Conservation (phyloP, 2,888 invertebrate genomes). For the Nycteola revayana region DNA sequence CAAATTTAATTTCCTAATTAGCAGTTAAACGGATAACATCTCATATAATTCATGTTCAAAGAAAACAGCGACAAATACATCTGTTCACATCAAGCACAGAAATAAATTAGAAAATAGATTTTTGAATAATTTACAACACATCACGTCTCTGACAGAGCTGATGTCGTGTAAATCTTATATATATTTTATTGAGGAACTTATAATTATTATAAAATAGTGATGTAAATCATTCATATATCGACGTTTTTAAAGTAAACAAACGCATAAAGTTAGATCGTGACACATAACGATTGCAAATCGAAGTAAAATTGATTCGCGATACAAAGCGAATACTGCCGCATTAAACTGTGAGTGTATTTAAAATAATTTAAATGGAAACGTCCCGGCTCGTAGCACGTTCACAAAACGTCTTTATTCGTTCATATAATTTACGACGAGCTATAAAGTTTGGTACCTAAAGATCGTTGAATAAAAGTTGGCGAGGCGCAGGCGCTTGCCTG, state of each 20-base stretch:
- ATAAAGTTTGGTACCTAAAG: conserved; percentile 71
- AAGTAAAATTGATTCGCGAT: conserved; percentile 62
- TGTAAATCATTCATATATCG: conserved; percentile 26
- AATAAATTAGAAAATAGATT: conserved; percentile 11
- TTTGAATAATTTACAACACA: conserved; percentile 13
- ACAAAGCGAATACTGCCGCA: conserved; percentile 51
- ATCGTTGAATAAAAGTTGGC: conserved; percentile 70
- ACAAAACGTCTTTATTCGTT: conserved; percentile 76
- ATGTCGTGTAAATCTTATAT: conserved; percentile 5
- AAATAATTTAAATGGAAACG: conserved; percentile 75
- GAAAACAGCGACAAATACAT: conserved; percentile 9
- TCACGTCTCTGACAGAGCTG: conserved; percentile 11
- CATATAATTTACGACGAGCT: conserved; percentile 63
- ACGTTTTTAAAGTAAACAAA: conserved; percentile 24
- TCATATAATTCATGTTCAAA: conserved; percentile 16
- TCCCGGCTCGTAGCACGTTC: conserved; percentile 52
- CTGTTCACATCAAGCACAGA: conserved; percentile 4
- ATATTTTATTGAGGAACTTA: conserved; percentile 2
- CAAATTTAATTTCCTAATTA: conserved; percentile 26
- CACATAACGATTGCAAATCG: conserved; percentile 39
- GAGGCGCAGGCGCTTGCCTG: conserved; percentile 53
- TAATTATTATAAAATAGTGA: conserved; percentile 10
- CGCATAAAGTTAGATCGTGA: conserved; percentile 31
- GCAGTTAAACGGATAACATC: conserved; percentile 19
- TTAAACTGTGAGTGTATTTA: conserved; percentile 59